Conservation (phyloP, 2,113 vertebrate species). For the Vicugna pacos region DNA sequence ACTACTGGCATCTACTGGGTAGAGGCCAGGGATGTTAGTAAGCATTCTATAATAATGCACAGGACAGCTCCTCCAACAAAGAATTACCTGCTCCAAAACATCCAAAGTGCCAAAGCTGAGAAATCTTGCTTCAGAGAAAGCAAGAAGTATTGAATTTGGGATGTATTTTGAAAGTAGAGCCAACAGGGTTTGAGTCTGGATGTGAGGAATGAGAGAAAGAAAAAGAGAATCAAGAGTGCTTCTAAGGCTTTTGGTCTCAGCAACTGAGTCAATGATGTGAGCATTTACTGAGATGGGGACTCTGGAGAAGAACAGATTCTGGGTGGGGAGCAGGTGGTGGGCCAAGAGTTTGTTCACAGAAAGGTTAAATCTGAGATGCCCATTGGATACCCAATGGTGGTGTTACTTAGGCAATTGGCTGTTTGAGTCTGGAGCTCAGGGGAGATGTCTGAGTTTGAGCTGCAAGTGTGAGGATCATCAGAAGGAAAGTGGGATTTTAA, state of each 20-base stretch:
- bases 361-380: neutral
- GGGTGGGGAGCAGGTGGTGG: neutral
- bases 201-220: neutral
- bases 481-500: neutral
- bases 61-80: neutral
- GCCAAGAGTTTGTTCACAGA: neutral
- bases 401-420: neutral
- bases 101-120: neutral
- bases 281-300: neutral
- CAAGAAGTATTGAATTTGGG: neutral
- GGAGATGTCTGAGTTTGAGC: neutral
- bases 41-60: neutral
- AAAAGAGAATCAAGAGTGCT: neutral
- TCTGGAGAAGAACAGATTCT: neutral
- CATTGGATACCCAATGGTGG: neutral
- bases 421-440: neutral
- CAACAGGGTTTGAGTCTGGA: neutral
- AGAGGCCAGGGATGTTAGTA: neutral
- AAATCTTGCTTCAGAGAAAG: neutral
- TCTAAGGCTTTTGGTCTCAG: neutral
- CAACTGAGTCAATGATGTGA: neutral
- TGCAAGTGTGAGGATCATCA: neutral
- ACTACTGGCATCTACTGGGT: neutral
- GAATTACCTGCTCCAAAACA: neutral
- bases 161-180: neutral